A percentile compares a stretch with the other conserved stretches of the same genome.
Conservation (phyloP, 2,113 vertebrate species). For the Anguilla rostrata region DNA sequence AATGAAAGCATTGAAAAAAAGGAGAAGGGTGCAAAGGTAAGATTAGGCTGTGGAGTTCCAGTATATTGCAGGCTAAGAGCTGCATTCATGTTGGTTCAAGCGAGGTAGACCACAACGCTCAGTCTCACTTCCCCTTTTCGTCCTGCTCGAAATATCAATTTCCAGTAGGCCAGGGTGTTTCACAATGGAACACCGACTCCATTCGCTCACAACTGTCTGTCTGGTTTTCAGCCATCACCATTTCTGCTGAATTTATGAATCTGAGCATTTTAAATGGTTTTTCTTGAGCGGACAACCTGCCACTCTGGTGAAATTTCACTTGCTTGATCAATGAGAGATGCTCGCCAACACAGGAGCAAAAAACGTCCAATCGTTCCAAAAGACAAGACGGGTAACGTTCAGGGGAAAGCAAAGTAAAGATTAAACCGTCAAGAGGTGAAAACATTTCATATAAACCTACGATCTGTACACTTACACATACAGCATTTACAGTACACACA, state of each 20-base stretch:
- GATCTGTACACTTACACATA: neutral
- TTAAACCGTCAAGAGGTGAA: neutral
- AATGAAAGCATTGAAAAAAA: neutral
- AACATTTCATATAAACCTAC: neutral
- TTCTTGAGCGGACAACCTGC: neutral
- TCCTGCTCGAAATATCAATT: conserved; percentile 13
- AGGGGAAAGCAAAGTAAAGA: conserved; percentile 1
- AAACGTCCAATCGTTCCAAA: neutral
- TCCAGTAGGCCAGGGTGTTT: conserved; percentile 1
- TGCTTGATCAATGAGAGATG: neutral
- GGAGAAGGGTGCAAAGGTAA: neutral
- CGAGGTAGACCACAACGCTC: neutral
- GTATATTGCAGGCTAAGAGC: neutral
- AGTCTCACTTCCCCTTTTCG: conserved; percentile 24
- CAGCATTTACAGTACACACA: neutral
- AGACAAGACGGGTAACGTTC: neutral
- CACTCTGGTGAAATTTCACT: neutral
- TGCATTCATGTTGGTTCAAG: neutral
- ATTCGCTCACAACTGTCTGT: neutral
- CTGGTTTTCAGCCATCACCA: too few species aligned
- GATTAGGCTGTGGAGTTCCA: neutral
- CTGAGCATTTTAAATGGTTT: neutral
- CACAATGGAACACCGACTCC: neutral
- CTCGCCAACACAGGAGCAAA: neutral
- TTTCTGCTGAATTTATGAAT: neutral